Percentiles rank a stretch among this genome's conserved stretches.
phyloP scores from a whole-genome alignment of 1,140 invertebrate species.

The Lethrus apterus region DNA sequence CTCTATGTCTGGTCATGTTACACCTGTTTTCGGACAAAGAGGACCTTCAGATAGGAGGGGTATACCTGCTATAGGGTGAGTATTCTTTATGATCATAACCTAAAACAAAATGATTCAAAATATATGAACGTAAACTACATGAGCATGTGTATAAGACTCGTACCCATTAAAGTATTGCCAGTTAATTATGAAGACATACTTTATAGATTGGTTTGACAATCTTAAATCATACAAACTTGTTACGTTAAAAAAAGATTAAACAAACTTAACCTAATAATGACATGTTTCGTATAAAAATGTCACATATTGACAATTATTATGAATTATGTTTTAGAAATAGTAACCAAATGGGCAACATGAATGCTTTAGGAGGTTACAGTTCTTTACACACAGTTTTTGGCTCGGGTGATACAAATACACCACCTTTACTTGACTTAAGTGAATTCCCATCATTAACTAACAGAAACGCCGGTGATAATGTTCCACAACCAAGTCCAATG shows the following conservation, averaged over 20 bases:
- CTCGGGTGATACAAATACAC: conserved; percentile 64
- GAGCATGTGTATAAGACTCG: no score
- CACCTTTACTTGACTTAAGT: conserved; percentile 76
- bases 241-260: no score
- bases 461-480: conserved; percentile 59
- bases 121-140: no score
- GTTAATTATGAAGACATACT: no score
- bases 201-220: no score
- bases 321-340: conserved; percentile 43
- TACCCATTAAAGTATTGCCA: no score
- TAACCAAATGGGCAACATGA: conserved; percentile 56
- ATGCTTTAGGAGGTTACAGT: conserved; percentile 57
- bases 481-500: conserved; percentile 70
- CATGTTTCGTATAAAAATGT: background rate
- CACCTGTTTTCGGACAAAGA: conserved; percentile 68
- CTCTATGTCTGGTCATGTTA: conserved; percentile 61
- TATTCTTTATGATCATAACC: no score
- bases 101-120: no score
- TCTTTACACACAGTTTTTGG: conserved; percentile 74
- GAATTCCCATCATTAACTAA: conserved; percentile 86
- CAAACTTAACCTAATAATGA: background rate
- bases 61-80: conserved; percentile 61
- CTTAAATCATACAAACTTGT: no score
- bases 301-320: conserved; percentile 6
- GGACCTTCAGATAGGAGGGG: conserved; percentile 68